Evolutionary conservation across 1,140 invertebrate genomes (phyloP).

Genomic region (Formica selysi): DNA sequence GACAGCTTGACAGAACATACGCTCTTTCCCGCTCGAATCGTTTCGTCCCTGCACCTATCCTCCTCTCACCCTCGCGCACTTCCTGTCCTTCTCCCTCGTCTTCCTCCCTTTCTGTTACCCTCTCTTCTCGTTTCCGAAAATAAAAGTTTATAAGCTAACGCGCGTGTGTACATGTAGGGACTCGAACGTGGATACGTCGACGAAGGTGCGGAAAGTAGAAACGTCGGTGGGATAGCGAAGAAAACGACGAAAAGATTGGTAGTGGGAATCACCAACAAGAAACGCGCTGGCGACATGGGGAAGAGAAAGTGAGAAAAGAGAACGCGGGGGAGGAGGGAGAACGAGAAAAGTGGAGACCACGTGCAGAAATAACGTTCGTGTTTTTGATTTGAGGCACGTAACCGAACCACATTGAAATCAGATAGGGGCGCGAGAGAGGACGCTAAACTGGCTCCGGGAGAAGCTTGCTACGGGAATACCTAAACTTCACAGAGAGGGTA

Average conservation of each 20-base stretch:
- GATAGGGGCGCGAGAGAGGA: conserved; percentile 79
- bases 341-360: conserved; percentile 77
- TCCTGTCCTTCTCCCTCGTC: conserved; percentile 10
- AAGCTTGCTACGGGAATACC: conserved; percentile 78
- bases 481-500: conserved; percentile 70
- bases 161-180: conserved; percentile 58
- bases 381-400: conserved; percentile 85
- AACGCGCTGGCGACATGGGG: conserved; percentile 30
- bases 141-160: conserved; percentile 81
- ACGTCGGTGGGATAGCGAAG: conserved; percentile 43
- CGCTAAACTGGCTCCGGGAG: conserved; percentile 80
- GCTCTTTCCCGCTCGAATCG: conserved; percentile 76
- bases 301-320: background rate
- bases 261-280: background rate
- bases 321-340: background rate
- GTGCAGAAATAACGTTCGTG: conserved; percentile 80
- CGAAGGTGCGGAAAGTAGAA: conserved; percentile 58
- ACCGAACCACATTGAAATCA: conserved; percentile 84
- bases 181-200: conserved; percentile 31
- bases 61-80: conserved; percentile 42
- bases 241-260: conserved; percentile 60
- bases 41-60: conserved; percentile 51
- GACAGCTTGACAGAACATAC: conserved; percentile 86
- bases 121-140: conserved; percentile 74
- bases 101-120: conserved; percentile 9